A percentile compares a stretch with the other conserved stretches of the same genome.
Evolutionary conservation across 2,888 invertebrate species (phyloP).

Genomic region (Orchesella flavescens): DNA sequence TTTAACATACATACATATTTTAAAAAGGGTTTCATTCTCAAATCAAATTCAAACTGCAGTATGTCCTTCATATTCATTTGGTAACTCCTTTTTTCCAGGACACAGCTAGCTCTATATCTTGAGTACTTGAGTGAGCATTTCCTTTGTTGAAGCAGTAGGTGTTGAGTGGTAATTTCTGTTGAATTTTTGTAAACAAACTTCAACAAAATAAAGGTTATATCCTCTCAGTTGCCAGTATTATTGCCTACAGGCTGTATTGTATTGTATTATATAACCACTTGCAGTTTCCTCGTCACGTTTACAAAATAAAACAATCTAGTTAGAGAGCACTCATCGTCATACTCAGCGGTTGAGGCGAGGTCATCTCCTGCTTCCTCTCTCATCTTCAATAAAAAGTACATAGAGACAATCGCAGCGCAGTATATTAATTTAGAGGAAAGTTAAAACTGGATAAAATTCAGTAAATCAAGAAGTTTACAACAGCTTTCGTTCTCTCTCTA

Average conservation of each 20-base stretch:
- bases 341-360: neutral
- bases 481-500: conserved; percentile 5
- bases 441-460: conserved; percentile 13
- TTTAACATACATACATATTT: too few relatives aligned
- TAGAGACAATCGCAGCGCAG: neutral
- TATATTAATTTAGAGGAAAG: conserved; percentile 3
- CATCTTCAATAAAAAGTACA: neutral
- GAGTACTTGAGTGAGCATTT: neutral
- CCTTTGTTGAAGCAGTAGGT: neutral
- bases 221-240: too few relatives aligned
- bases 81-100: too few relatives aligned
- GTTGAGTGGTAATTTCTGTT: conserved; percentile 3
- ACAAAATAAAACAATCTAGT: conserved; percentile 11
- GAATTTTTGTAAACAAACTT: conserved; percentile 10
- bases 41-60: too few relatives aligned
- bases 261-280: neutral
- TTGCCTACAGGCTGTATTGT: too few relatives aligned
- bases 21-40: too few relatives aligned
- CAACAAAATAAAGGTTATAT: neutral
- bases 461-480: conserved; percentile 27
- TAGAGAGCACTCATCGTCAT: neutral
- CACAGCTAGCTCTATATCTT: too few relatives aligned
- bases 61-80: too few relatives aligned
- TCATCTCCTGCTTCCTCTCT: neutral
- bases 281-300: conserved; percentile 3